phyloP scores from a whole-genome alignment of 35 echinoderm and acorn worm species.

The Amphiura filiformis region DNA sequence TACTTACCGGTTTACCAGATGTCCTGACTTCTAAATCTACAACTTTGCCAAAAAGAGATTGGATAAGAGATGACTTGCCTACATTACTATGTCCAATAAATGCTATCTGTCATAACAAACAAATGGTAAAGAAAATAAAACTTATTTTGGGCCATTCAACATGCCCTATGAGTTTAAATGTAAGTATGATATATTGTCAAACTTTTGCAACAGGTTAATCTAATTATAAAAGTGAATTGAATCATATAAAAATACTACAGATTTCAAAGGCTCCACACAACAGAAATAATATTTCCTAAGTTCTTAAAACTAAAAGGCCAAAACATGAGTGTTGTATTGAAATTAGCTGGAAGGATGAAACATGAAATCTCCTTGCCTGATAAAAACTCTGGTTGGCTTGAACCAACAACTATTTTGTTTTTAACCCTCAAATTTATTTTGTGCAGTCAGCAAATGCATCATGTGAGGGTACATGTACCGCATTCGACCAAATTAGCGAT shows the following conservation, averaged over 20 bases:
- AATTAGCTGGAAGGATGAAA: too few relatives aligned
- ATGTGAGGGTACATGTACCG: too few relatives aligned
- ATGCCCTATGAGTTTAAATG: neutral
- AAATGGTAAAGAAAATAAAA: slow-evolving; percentile 16
- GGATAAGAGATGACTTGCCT: slow-evolving; percentile 88
- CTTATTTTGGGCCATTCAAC: neutral
- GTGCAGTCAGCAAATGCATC: too few relatives aligned
- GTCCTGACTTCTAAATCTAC: slow-evolving; percentile 45
- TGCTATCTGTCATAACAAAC: slow-evolving; percentile 66
- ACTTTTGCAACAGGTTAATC: neutral
- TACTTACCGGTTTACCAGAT: slow-evolving; percentile 84
- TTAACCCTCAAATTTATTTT: too few relatives aligned
- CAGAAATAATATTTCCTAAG: neutral
- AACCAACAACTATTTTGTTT: too few relatives aligned
- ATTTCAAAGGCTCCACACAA: neutral
- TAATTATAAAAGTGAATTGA: neutral
- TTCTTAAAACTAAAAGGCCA: too few relatives aligned
- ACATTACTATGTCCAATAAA: slow-evolving; percentile 90
- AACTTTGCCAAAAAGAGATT: slow-evolving; percentile 36
- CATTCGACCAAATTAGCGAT: too few relatives aligned
- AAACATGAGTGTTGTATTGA: too few relatives aligned
- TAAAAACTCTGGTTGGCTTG: too few relatives aligned
- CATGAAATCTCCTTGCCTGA: too few relatives aligned
- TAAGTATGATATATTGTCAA: neutral
- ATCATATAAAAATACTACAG: neutral